Percentiles rank a stretch among this genome's conserved stretches.
phyloP scores from a whole-genome alignment of 2,888 invertebrate species.

The Eupithecia insigniata region DNA sequence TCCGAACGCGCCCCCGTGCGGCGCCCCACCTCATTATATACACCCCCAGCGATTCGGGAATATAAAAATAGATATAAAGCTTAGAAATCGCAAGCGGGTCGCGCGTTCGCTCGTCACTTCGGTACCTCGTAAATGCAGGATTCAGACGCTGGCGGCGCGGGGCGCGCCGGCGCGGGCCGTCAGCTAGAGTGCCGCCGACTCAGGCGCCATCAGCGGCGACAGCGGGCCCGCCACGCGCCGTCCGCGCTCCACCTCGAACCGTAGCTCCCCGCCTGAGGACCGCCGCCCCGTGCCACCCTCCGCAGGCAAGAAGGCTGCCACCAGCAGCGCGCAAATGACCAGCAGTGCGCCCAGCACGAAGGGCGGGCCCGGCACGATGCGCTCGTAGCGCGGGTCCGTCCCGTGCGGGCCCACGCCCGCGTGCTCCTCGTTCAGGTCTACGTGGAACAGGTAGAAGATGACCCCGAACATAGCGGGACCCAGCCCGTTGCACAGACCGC shows the following conservation, averaged over 20 bases:
- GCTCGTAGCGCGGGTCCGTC: slow-evolving; percentile 74
- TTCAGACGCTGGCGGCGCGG: slow-evolving; percentile 78
- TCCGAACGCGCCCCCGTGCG: slow-evolving; percentile 33
- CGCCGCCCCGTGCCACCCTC: slow-evolving; percentile 73
- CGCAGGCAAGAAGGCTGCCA: slow-evolving; percentile 94
- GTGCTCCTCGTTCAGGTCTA: slow-evolving; percentile 94
- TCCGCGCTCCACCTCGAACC: slow-evolving; percentile 92
- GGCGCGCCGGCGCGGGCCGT: slow-evolving; percentile 61
- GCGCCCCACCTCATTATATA: slow-evolving; percentile 55
- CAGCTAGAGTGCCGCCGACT: slow-evolving; percentile 89
- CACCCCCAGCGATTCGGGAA: slow-evolving; percentile 62
- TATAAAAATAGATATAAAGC: slow-evolving; percentile 77
- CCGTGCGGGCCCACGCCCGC: slow-evolving; percentile 42
- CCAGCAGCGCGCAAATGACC: slow-evolving; percentile 97
- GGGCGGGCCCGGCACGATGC: slow-evolving; percentile 98
- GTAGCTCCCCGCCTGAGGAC: slow-evolving; percentile 87
- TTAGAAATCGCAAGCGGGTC: slow-evolving; percentile 67
- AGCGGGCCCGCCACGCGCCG: slow-evolving; percentile 90
- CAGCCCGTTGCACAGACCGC: slow-evolving; percentile 98
- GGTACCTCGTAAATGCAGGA: slow-evolving; percentile 75
- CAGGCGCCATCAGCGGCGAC: slow-evolving; percentile 91
- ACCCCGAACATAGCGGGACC: slow-evolving; percentile 99
- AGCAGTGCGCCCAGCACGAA: slow-evolving; percentile 99
- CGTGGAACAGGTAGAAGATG: slow-evolving; percentile 99
- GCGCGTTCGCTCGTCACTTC: slow-evolving; percentile 64